Evolutionary conservation across 37 sponge, comb jelly and placozoan species (phyloP).

Genomic region (Crambe crambe): DNA sequence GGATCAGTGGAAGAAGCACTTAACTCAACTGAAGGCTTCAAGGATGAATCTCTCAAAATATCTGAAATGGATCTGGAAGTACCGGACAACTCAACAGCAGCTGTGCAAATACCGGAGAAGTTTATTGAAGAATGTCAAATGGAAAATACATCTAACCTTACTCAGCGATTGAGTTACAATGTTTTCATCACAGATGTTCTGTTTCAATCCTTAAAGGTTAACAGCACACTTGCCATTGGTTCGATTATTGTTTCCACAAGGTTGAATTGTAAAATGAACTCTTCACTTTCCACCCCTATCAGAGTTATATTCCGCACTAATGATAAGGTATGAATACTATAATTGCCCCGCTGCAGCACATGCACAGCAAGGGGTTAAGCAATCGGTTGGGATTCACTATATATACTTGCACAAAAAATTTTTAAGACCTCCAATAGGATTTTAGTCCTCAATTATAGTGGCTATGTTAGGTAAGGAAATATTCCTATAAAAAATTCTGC

Average conservation of each 20-base stretch:
- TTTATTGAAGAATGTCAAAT: neutral
- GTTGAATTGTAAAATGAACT: conserved; percentile 9
- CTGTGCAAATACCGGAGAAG: neutral
- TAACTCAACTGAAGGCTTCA: neutral
- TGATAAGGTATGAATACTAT: neutral
- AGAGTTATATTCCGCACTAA: neutral
- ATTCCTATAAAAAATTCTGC: no score
- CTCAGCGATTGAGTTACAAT: conserved; percentile 11
- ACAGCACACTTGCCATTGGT: no score
- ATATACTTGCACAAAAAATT: no score
- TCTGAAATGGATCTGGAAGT: neutral
- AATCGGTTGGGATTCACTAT: no score
- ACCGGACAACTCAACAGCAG: neutral
- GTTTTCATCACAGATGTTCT: conserved; percentile 17
- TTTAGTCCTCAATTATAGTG: no score
- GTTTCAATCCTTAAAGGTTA: neutral
- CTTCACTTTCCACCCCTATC: neutral
- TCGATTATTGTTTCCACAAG: conserved; percentile 15
- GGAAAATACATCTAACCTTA: no score
- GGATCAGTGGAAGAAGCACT: conserved; percentile 37
- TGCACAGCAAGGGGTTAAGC: no score
- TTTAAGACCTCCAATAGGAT: no score
- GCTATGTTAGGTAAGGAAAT: no score
- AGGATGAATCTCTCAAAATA: neutral
- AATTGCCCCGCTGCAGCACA: no score